phyloP scores from a whole-genome alignment of 2,113 vertebrate genomes.

The Orycteropus afer region DNA sequence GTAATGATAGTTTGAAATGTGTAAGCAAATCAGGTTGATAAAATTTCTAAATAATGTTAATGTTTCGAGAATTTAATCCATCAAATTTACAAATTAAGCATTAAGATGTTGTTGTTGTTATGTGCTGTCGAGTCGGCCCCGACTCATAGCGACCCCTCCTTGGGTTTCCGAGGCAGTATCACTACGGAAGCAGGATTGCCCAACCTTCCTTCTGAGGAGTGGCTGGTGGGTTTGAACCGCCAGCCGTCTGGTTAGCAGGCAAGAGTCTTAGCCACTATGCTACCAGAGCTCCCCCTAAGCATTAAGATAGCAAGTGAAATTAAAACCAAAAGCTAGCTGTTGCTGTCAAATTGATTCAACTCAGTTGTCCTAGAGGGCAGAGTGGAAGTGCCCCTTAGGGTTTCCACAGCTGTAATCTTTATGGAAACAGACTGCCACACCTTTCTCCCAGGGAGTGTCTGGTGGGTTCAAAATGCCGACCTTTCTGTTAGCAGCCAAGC shows the following conservation, averaged over 20 bases:
- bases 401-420: neutral
- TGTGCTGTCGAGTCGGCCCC: too few relatives aligned
- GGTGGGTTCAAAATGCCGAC: neutral
- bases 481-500: neutral
- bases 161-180: too few relatives aligned
- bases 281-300: too few relatives aligned
- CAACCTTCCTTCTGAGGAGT: too few relatives aligned
- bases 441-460: neutral
- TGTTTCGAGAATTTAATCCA: slow-evolving; percentile 31
- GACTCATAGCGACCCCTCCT: too few relatives aligned
- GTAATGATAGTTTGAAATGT: slow-evolving; percentile 44
- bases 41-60: slow-evolving; percentile 35
- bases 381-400: neutral
- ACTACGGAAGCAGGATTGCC: too few relatives aligned
- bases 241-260: too few relatives aligned
- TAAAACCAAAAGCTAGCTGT: neutral
- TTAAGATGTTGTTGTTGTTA: too few relatives aligned
- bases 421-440: neutral
- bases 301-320: slow-evolving; percentile 55
- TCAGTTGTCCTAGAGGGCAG: neutral
- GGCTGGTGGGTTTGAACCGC: too few relatives aligned
- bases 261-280: too few relatives aligned
- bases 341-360: neutral
- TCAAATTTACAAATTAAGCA: slow-evolving; percentile 25
- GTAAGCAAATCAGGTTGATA: slow-evolving; percentile 42